A percentile compares a stretch with the other conserved stretches of the same genome.
These are phyloP conservation scores for Chloebia gouldiae DNA, from an alignment of 2,113 vertebrate species.

Conservation along the genomic window DNA sequence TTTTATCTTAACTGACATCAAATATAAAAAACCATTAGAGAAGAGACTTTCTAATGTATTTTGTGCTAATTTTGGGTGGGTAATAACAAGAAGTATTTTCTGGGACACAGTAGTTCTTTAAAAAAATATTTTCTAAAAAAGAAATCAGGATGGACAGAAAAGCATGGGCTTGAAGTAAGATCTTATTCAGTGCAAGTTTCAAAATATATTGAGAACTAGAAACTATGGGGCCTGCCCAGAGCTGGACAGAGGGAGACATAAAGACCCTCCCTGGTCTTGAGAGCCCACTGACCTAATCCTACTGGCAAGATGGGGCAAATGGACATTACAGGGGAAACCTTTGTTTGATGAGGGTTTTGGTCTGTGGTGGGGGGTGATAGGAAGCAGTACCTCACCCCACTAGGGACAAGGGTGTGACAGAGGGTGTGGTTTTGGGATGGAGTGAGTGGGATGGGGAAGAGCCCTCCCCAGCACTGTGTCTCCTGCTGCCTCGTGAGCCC, in stretches of 20 bases:
- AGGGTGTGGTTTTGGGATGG: neutral
- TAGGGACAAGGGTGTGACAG: too few relatives aligned
- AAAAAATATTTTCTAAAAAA: neutral
- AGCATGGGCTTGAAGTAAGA: neutral
- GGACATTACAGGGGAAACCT: neutral
- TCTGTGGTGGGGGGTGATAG: accelerated
- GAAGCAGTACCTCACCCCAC: neutral
- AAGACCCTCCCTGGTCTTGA: neutral
- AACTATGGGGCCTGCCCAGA: neutral
- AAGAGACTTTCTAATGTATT: neutral
- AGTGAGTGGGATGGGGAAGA: neutral
- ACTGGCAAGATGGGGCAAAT: accelerated
- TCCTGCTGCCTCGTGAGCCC: accelerated
- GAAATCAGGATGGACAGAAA: neutral
- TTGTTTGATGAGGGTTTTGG: neutral
- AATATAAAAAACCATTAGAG: neutral
- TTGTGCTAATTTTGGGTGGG: neutral
- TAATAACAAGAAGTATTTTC: neutral
- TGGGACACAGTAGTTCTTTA: neutral
- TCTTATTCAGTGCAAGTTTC: neutral
- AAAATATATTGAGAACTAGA: neutral
- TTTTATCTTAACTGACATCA: slow-evolving; percentile 33
- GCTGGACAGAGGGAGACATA: neutral
- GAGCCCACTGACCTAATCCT: neutral
- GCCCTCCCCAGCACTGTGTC: accelerated